These are phyloP conservation scores for Xiphydria camelus DNA, from an alignment of 2,888 invertebrate species.

Conservation along the genomic window DNA sequence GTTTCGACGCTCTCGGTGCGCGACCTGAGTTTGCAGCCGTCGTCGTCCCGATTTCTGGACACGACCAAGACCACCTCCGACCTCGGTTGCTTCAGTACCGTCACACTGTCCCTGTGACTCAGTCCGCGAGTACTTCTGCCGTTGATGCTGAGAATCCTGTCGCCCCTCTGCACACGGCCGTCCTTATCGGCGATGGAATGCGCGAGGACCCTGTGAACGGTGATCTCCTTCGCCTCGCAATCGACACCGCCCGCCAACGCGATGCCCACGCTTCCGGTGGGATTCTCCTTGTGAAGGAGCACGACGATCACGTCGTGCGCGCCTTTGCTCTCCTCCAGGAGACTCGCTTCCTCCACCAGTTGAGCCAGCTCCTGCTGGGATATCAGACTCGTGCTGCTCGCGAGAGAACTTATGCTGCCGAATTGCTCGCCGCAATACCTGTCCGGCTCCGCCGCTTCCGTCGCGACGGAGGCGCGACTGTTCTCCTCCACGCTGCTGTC, in stretches of 20 bases:
- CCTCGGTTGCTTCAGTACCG: slow-evolving; percentile 80
- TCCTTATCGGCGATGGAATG: slow-evolving; percentile 87
- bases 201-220: slow-evolving; percentile 84
- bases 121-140: slow-evolving; percentile 80
- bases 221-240: slow-evolving; percentile 90
- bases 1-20: slow-evolving; percentile 52
- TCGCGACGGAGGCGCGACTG: slow-evolving; percentile 43
- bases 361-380: slow-evolving; percentile 67
- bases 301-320: slow-evolving; percentile 66
- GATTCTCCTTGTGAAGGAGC: slow-evolving; percentile 68
- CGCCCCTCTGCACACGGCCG: slow-evolving; percentile 83
- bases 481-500: slow-evolving; percentile 62
- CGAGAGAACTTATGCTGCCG: slow-evolving; percentile 63
- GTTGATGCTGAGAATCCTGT: slow-evolving; percentile 87
- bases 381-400: slow-evolving; percentile 63
- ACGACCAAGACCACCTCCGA: slow-evolving; percentile 80
- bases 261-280: slow-evolving; percentile 79
- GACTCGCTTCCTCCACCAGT: slow-evolving; percentile 69
- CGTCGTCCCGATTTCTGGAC: slow-evolving; percentile 60
- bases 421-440: slow-evolving; percentile 55
- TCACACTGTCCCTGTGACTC: slow-evolving; percentile 84
- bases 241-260: slow-evolving; percentile 88
- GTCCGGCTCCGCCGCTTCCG: slow-evolving; percentile 40
- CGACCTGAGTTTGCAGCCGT: slow-evolving; percentile 35
- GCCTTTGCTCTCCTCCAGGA: slow-evolving; percentile 61